Evolutionary conservation across 2,797 vertebrate species (phyloP), one percentile per base, ranked within the genome.

Genomic region (Onychomys torridus): DNA sequence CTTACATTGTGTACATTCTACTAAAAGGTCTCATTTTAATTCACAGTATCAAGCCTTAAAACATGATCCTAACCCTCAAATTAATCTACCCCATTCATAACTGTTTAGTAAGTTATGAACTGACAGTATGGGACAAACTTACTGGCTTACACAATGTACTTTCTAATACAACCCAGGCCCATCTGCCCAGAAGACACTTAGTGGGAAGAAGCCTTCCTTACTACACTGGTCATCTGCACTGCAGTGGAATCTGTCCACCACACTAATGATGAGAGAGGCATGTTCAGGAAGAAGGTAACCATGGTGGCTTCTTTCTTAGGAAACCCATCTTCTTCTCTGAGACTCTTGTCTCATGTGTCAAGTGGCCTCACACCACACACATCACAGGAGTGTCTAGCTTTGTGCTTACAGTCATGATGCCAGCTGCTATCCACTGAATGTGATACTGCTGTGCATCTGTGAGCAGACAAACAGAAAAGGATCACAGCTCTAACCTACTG

Each of bases 181-280:
- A 8, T n/a, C 32, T 85, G 43, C 43, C 46, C 82, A 85, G 61
- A 55, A n/a, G 59, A 49, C 13, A 49, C 43, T 12, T 5, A 90
- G 23, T 59, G 11, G 16, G 14, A 63, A 90, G 61, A 85, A 59
- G 27, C 21, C 10, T 40, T 40, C 9, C 5, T 52, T 65, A 29
- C n/a, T 76, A 2, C 32, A 49, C 29, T 25, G 2, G 63, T 92
- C 7, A 2, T 87, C 2, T 5, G 7, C 27, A 4, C 14, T 23
- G 11, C 17, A 14, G 69, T 92, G 71, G 65, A 40, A 69, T 43
- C 52, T 73, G 13, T 71, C 49, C 16, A 40, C 52, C 37, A 0
- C 5, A 0, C 27, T 21, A 10, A 25, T 43, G 16, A 10, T 2
- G 8, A 43, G 52, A 43, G 13, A 21, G 43, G 2, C 37, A 8